A percentile compares a stretch with the other conserved stretches of the same genome.
Evolutionary conservation across 1,140 invertebrate species (phyloP).

Genomic region (Arctopsyche grandis): DNA sequence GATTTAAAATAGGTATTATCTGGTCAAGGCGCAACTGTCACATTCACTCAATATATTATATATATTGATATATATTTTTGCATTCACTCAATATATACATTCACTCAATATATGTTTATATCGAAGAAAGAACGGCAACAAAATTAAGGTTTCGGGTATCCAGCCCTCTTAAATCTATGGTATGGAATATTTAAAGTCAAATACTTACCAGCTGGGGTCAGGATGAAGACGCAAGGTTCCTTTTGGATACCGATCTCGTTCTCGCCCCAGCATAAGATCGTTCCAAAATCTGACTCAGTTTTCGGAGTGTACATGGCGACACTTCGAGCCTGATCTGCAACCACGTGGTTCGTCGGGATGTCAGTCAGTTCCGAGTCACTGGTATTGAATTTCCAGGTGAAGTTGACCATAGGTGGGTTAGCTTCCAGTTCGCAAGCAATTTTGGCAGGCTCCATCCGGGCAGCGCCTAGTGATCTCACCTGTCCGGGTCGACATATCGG

Average conservation of each 20-base stretch:
- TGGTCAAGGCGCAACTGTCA: too few species aligned
- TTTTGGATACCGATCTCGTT: conserved; percentile 75
- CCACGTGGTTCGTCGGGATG: conserved; percentile 67
- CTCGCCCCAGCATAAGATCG: conserved; percentile 75
- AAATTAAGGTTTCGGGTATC: too few species aligned
- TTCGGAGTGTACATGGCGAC: conserved; percentile 75
- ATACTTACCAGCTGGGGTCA: conserved; percentile 75
- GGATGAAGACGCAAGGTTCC: conserved; percentile 76
- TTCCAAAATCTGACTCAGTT: conserved; percentile 77
- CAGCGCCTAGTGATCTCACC: conserved; percentile 73
- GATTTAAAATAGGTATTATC: too few species aligned
- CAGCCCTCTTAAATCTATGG: too few species aligned
- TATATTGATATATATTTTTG: too few species aligned
- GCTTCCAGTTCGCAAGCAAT: conserved; percentile 78
- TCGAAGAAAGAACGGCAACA: too few species aligned
- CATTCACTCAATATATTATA: too few species aligned
- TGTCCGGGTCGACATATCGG: conserved; percentile 74
- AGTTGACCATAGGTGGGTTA: conserved; percentile 72
- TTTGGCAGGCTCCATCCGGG: conserved; percentile 70
- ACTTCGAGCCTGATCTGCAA: conserved; percentile 69
- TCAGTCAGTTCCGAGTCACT: conserved; percentile 71
- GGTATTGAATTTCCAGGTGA: conserved; percentile 79
- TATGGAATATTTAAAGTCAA: neutral
- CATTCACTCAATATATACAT: too few species aligned
- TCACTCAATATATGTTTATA: too few species aligned